Percentiles rank a stretch among this genome's conserved stretches.
Conservation (phyloP, 2,888 invertebrate species). For the Lasioglossum figueresi region DNA sequence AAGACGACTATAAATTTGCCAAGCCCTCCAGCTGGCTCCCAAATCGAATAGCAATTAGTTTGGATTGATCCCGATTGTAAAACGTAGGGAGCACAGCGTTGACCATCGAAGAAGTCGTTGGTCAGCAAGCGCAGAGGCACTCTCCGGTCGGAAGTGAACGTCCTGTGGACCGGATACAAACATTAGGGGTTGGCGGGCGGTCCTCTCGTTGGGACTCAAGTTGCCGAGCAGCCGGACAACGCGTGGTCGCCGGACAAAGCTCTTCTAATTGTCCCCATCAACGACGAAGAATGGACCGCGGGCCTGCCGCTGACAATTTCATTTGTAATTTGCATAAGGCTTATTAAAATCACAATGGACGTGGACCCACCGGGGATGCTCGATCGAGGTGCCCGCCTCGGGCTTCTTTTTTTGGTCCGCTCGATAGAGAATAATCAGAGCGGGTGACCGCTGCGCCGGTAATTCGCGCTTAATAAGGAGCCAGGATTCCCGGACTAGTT, state of each 20-base stretch:
- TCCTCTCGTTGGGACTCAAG: constrained; percentile 76
- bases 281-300: constrained; percentile 77
- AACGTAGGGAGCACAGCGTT: neutral
- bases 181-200: constrained; percentile 81
- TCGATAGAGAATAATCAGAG: constrained; percentile 56
- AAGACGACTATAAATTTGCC: neutral
- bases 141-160: constrained; percentile 71
- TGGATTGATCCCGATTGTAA: neutral
- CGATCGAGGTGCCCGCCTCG: constrained; percentile 58
- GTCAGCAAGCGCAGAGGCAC: constrained; percentile 48
- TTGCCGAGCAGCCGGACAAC: constrained; percentile 77
- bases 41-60: neutral
- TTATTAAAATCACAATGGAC: constrained; percentile 78
- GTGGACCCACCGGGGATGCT: constrained; percentile 54
- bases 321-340: constrained; percentile 81
- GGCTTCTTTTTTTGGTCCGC: constrained; percentile 47
- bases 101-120: constrained; percentile 51
- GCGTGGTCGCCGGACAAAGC: constrained; percentile 79
- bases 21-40: neutral
- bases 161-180: constrained; percentile 79
- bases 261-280: constrained; percentile 81
- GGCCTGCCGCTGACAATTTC: constrained; percentile 79
- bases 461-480: constrained; percentile 56
- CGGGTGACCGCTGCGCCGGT: constrained; percentile 41
- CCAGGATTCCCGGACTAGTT: constrained; percentile 11